A percentile compares a stretch with the other conserved stretches of the same genome.
Evolutionary conservation across 2,888 invertebrate genomes (phyloP).

Genomic region (Eubasilissa splendida): DNA sequence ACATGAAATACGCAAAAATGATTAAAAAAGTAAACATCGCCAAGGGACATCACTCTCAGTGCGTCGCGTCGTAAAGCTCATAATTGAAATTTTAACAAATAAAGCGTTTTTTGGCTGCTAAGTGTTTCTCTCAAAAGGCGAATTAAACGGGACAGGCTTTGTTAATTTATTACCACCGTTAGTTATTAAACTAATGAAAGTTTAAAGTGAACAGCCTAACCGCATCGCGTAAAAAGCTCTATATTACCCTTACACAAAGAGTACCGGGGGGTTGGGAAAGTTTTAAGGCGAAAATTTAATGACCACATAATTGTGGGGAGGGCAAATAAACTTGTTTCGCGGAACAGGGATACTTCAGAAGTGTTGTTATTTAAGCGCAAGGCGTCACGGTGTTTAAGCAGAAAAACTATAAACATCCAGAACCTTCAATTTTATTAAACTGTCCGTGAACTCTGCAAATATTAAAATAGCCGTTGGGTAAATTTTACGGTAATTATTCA

Average conservation of each 20-base stretch:
- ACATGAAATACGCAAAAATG: no score
- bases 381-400: neutral
- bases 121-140: slow-evolving; percentile 18
- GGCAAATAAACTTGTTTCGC: neutral
- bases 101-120: slow-evolving; percentile 2
- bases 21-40: neutral
- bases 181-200: slow-evolving; percentile 39
- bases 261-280: slow-evolving; percentile 19
- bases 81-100: neutral
- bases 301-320: slow-evolving; percentile 23
- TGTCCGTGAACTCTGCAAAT: no score
- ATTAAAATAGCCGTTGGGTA: no score
- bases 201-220: slow-evolving; percentile 26
- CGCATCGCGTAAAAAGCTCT: slow-evolving; percentile 35
- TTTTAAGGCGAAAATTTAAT: slow-evolving; percentile 38
- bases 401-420: neutral
- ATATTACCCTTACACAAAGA: slow-evolving; percentile 13
- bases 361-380: slow-evolving; percentile 24
- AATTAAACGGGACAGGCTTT: slow-evolving; percentile 30
- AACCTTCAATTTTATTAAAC: no score
- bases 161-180: slow-evolving; percentile 35
- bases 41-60: neutral
- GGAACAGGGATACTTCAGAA: slow-evolving; percentile 22
- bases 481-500: no score
- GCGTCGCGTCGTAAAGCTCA: neutral